phyloP scores from a whole-genome alignment of 2,797 vertebrate genomes.

The Poecilia picta region DNA sequence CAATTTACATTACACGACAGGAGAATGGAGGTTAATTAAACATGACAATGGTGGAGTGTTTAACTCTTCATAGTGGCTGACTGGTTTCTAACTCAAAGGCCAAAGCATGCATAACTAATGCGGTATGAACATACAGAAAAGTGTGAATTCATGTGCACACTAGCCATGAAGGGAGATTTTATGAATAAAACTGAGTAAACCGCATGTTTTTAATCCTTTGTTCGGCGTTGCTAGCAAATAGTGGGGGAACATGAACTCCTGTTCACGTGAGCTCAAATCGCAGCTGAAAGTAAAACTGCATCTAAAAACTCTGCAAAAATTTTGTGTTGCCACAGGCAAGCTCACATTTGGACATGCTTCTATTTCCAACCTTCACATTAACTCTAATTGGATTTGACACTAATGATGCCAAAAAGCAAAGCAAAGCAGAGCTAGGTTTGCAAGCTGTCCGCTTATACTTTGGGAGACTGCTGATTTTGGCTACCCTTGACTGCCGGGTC shows the following conservation, averaged over 20 bases:
- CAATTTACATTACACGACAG: slow-evolving; percentile 73
- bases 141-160: slow-evolving; percentile 46
- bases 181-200: slow-evolving; percentile 4
- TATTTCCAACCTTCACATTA: slow-evolving; percentile 58
- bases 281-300: slow-evolving; percentile 35
- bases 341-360: slow-evolving; percentile 49
- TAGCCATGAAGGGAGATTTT: slow-evolving; percentile 12
- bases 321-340: slow-evolving; percentile 46
- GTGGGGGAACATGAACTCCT: background rate
- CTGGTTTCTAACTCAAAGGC: slow-evolving; percentile 66
- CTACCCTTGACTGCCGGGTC: slow-evolving; percentile 36
- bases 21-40: slow-evolving; percentile 76
- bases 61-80: slow-evolving; percentile 61
- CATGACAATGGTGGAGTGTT: slow-evolving; percentile 68
- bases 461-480: slow-evolving; percentile 52
- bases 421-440: slow-evolving; percentile 50
- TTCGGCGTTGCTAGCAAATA: background rate
- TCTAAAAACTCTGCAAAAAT: slow-evolving; percentile 42
- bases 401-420: slow-evolving; percentile 73
- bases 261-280: slow-evolving; percentile 8
- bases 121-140: slow-evolving; percentile 25
- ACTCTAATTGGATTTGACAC: slow-evolving; percentile 67
- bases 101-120: slow-evolving; percentile 65
- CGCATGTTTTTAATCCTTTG: background rate
- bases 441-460: slow-evolving; percentile 46